Evolutionary conservation across 2,888 invertebrate genomes (phyloP).

Genomic region (Lysandra bellargus): DNA sequence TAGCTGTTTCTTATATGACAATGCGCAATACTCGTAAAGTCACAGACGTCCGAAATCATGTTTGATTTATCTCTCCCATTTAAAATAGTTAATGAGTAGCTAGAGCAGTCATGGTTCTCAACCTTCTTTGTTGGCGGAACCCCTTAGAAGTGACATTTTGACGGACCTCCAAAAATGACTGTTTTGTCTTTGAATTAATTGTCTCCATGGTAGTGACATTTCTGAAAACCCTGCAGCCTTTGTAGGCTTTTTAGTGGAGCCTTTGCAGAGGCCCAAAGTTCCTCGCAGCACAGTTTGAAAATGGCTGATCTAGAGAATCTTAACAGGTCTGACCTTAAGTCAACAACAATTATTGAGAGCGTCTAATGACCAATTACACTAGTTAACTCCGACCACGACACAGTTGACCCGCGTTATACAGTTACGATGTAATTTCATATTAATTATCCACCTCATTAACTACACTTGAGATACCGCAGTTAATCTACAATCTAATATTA

Average conservation of each 20-base stretch:
- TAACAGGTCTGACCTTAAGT: conserved; percentile 51
- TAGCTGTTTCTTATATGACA: no score
- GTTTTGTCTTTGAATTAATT: no score
- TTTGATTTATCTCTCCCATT: background rate
- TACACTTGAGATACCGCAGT: background rate
- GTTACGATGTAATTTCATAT: conserved; percentile 9
- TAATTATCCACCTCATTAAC: conserved; percentile 15
- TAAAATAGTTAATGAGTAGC: background rate
- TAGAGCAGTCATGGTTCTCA: background rate
- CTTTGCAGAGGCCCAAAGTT: no score
- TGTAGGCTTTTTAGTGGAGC: no score
- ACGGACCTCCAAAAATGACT: no score
- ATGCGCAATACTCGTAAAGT: background rate
- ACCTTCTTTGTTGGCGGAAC: no score
- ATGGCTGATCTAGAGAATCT: conserved; percentile 10
- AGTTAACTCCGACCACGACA: conserved; percentile 70
- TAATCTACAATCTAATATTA: background rate
- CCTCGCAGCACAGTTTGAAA: no score
- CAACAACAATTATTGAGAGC: conserved; percentile 67
- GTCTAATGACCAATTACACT: conserved; percentile 70
- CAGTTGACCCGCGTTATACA: conserved; percentile 40
- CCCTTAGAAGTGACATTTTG: no score
- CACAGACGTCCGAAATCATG: background rate
- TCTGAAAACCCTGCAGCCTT: no score
- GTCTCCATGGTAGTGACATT: no score